Evolutionary conservation across 2,888 invertebrate genomes (phyloP), one percentile per base, ranked within the genome.

Genomic region (Amorpha juglandis): DNA sequence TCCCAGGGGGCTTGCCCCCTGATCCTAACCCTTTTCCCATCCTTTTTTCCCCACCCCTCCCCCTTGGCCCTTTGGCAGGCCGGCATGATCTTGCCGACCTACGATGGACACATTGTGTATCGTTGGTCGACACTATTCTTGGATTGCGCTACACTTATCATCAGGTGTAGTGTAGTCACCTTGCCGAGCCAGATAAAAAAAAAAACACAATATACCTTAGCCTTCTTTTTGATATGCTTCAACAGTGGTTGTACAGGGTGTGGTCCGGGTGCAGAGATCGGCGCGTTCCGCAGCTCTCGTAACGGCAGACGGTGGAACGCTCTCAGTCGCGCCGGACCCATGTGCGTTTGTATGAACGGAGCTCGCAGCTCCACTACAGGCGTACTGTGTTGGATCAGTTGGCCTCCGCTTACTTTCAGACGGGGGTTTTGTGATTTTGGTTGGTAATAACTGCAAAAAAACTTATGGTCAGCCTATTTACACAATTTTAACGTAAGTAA

Each of bases 351-450:
- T 70, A 99, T 97, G 91, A 99, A 99, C 0, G 99, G 98, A 6
- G 97, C 97, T 35, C 98, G 95, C 2, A 99, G 91, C 85, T 99
- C 99, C 9, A 99, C 98, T 0, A 99, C 98, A 0, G 99, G 99
- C 0, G 98, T 99, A 48, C 99, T 99, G 91, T 99, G 99, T 86
- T 99, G 98, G 68, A 98, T 98, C 3, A 98, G 94, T 87, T 97
- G 98, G 0, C 97, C 98, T 1, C 98, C 98, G 11, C 98, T 98
- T 4, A 98, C 97, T 89, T 97, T 97, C 0, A 98, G 94, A 35
- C 97, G 95, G 16, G 97, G 92, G 11, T 97, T 96, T 11, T 97
- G 97, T 0, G 98, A 97, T 78, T 98, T 97, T 0, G 99, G 97
- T 91, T 97, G 96, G 86, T 99, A 99, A 87, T 95, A 99, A 65